Conservation (phyloP, 1,140 invertebrate species). For the Megalonaias nervosa region DNA sequence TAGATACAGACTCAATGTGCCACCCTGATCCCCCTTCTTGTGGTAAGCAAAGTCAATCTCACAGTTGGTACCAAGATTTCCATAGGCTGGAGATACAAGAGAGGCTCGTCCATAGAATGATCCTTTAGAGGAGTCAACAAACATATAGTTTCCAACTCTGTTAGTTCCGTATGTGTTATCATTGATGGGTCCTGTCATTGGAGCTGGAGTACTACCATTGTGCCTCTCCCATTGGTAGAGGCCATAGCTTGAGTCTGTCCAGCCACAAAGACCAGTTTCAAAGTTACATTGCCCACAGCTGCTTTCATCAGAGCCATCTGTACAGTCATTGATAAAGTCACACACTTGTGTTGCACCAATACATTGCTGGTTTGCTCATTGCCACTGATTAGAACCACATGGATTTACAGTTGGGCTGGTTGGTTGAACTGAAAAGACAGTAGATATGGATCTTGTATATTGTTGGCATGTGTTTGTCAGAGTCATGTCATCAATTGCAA, state of each 20-base stretch:
- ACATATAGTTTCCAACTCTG: constrained; percentile 58
- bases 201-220: constrained; percentile 51
- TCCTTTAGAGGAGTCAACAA: constrained; percentile 55
- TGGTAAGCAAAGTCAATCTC: constrained; percentile 53
- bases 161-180: constrained; percentile 59
- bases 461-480: constrained; percentile 37
- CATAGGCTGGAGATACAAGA: constrained; percentile 42
- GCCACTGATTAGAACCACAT: constrained; percentile 49
- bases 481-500: constrained; percentile 70
- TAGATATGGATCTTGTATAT: constrained; percentile 34
- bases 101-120: constrained; percentile 48
- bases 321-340: constrained; percentile 63
- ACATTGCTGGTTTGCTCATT: constrained; percentile 47
- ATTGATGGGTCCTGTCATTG: constrained; percentile 46
- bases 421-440: constrained; percentile 30
- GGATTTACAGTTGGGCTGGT: constrained; percentile 40
- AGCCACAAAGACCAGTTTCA: constrained; percentile 60
- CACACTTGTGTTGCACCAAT: constrained; percentile 52
- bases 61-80: constrained; percentile 39
- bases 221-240: constrained; percentile 61
- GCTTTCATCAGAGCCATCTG: constrained; percentile 62
- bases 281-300: constrained; percentile 58
- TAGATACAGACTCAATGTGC: constrained; percentile 45
- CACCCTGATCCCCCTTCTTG: constrained; percentile 38
- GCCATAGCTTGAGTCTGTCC: constrained; percentile 55